Evolutionary conservation across 2,113 vertebrate species (phyloP).

Genomic region (Scatophagus argus): DNA sequence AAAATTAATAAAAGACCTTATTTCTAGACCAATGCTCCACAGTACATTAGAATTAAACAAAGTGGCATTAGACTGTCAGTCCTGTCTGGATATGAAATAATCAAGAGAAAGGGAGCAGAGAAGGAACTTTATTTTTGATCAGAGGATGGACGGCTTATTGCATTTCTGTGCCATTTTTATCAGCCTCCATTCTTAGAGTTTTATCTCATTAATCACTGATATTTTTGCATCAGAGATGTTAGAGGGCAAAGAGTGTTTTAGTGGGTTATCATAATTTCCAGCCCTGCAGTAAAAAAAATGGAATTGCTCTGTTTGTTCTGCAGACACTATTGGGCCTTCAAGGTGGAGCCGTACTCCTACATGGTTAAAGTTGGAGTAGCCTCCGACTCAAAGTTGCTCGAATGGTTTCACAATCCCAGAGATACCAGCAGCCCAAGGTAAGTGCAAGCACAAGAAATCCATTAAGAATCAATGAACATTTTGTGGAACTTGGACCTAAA

Average conservation of each 20-base stretch:
- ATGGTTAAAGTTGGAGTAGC: constrained; percentile 96
- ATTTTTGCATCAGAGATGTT: not conserved
- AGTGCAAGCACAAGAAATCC: constrained; percentile 68
- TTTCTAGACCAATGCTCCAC: too few relatives aligned
- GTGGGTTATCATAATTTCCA: not conserved
- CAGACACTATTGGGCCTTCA: constrained; percentile 95
- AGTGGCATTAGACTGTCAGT: constrained; percentile 1
- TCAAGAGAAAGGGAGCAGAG: not conserved
- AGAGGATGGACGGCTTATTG: not conserved
- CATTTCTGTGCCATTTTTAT: not conserved
- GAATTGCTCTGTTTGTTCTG: constrained; percentile 19
- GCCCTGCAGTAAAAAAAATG: not conserved
- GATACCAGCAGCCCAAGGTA: constrained; percentile 95
- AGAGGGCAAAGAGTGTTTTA: not conserved
- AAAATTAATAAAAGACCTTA: too few relatives aligned
- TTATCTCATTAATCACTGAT: not conserved
- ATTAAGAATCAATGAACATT: not conserved
- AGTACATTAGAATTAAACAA: too few relatives aligned
- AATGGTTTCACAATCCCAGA: constrained; percentile 93
- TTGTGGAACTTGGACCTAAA: not conserved
- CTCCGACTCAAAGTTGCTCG: constrained; percentile 90
- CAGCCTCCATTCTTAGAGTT: not conserved
- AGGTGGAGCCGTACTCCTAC: constrained; percentile 91
- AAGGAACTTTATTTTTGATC: constrained; percentile 10
- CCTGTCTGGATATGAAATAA: constrained; percentile 24